Evolutionary conservation across 2,113 vertebrate genomes (phyloP).

Genomic region (Gymnorhina tibicen): DNA sequence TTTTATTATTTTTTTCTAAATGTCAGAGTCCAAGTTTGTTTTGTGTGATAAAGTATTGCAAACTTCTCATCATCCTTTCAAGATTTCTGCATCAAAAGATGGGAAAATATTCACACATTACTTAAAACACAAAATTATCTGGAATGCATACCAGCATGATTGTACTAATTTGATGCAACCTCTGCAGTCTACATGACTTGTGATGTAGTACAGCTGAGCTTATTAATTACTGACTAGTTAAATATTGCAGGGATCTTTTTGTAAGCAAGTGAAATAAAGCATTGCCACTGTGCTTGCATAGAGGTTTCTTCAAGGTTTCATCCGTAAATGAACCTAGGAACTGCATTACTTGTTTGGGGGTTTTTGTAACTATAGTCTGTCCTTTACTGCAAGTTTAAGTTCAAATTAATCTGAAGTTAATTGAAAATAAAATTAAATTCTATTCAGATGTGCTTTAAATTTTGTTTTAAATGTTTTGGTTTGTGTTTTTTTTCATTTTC

Average conservation of each 20-base stretch:
- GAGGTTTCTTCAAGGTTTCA: neutral
- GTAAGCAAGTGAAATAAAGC: neutral
- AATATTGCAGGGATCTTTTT: slow-evolving; percentile 8
- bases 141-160: neutral
- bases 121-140: neutral
- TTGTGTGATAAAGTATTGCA: neutral
- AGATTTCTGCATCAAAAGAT: neutral
- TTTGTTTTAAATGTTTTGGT: neutral
- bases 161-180: neutral
- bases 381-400: neutral
- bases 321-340: neutral
- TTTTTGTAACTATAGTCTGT: neutral
- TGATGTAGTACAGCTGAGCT: slow-evolving; percentile 17
- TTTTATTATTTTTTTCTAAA: neutral
- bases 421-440: neutral
- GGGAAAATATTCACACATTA: neutral
- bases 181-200: neutral
- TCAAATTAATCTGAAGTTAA: neutral
- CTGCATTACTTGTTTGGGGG: rapidly evolving
- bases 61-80: neutral
- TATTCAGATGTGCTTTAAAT: neutral
- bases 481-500: neutral
- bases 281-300: neutral
- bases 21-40: neutral
- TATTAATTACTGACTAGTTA: slow-evolving; percentile 28